Evolutionary conservation across 2,113 vertebrate species (phyloP), one percentile per base, ranked within the genome.

Genomic region (Canis aureus): DNA sequence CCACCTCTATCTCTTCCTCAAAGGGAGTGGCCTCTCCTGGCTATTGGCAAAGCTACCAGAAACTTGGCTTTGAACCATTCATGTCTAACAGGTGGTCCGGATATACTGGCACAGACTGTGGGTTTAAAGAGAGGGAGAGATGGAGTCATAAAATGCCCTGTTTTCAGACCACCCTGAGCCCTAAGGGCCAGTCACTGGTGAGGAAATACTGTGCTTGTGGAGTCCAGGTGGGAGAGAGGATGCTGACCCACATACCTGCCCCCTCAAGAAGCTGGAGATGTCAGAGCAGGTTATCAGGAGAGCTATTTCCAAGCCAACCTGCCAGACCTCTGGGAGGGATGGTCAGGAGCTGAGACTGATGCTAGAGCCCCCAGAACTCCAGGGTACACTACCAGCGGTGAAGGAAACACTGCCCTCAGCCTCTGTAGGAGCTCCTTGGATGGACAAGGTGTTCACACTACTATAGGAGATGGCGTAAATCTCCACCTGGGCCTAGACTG

Each of bases 11-110:
- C 69, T 97, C 78, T 95, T 93, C 76, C 5, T 90, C 55, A 62
- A 93, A 91, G 27, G 87, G 98, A 97, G 82, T 9, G 64, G 96
- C 93, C 88, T 98, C 96, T 82, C 86, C 90, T 98, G 94, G 94
- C 91, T 98, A 23, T 59, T 98, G 98, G 98, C 97, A 98, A 98
- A 97, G 29, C 67, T 95, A 76, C 35, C 32, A 96, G 91, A 95
- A 96, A 96, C 94, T 98, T 71, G 98, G 97, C 97, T 87, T 76
- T 38, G 17, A 60, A 95, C 35, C 91, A 73, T 92, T 97, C 59
- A 78, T 76, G 81, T 95, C 89, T 97, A 97, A 94, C 57, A 98
- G 97, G 98, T 97, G 96, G 96, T 92, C 96, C 79, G 81, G 80
- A 91, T 81, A 95, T 64, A 57, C 80, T 95, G 55, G 9, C 86